phyloP scores from a whole-genome alignment of 92 coral and sea anemone species.

The Epizoanthus rinbou region DNA sequence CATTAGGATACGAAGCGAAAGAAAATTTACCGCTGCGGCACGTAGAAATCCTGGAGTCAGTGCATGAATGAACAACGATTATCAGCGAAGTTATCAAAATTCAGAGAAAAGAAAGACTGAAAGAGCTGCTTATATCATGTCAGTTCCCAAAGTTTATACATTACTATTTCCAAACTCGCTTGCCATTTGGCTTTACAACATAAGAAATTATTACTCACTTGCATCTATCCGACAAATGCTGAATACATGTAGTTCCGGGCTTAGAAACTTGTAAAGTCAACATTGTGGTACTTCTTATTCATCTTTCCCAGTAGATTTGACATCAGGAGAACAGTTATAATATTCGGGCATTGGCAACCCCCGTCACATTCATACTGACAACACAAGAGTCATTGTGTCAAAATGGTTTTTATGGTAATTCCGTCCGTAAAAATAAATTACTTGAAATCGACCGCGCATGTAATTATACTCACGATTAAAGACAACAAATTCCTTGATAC shows the following conservation, averaged over 20 bases:
- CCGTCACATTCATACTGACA: conserved; percentile 1
- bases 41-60: too few species aligned
- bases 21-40: too few species aligned
- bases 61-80: conserved; percentile 1
- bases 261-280: too few species aligned
- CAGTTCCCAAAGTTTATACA: conserved; percentile 7
- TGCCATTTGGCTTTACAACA: conserved; percentile 18
- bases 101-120: background rate
- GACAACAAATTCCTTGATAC: too few species aligned
- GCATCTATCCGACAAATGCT: conserved; percentile 4
- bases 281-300: too few species aligned
- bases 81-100: too few species aligned
- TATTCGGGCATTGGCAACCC: too few species aligned
- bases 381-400: conserved; percentile 1
- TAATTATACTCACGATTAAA: too few species aligned
- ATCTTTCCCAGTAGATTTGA: too few species aligned
- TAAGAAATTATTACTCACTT: conserved; percentile 13
- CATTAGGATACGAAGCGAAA: conserved; percentile 7
- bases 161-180: conserved; percentile 5
- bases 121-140: too few species aligned
- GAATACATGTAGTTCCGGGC: too few species aligned
- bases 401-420: conserved; percentile 15
- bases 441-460: conserved; percentile 15
- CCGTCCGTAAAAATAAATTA: conserved; percentile 16
- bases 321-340: too few species aligned